A percentile compares a stretch with the other conserved stretches of the same genome.
Conservation (phyloP, 2,888 invertebrate genomes). For the Lingula anatina region DNA sequence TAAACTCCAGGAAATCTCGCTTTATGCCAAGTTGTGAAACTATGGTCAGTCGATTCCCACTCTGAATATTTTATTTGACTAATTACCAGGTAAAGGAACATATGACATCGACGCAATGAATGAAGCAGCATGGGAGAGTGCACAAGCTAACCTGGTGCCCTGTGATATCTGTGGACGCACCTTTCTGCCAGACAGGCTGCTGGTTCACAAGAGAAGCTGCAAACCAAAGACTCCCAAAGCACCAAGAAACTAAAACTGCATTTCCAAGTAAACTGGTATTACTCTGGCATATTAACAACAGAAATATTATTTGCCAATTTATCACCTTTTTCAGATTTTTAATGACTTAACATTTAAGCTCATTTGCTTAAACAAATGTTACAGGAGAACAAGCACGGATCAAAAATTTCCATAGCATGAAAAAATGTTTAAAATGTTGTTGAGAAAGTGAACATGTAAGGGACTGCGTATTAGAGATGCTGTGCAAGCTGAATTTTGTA, state of each 20-base stretch:
- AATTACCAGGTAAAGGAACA: slow-evolving; percentile 20
- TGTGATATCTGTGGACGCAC: slow-evolving; percentile 64
- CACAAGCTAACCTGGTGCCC: slow-evolving; percentile 56
- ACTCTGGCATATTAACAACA: too few relatives aligned
- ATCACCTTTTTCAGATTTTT: too few relatives aligned
- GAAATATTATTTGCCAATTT: too few relatives aligned
- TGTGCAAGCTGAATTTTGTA: too few relatives aligned
- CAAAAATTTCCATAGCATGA: too few relatives aligned
- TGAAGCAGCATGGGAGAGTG: slow-evolving; percentile 57
- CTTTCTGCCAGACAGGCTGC: slow-evolving; percentile 63
- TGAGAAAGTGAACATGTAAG: too few relatives aligned
- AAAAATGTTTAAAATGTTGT: too few relatives aligned
- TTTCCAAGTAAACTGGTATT: background rate
- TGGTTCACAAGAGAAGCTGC: slow-evolving; percentile 61
- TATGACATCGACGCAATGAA: slow-evolving; percentile 36
- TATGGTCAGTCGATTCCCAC: background rate
- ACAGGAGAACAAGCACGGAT: too few relatives aligned
- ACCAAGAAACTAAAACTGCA: slow-evolving; percentile 5
- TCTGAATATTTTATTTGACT: background rate
- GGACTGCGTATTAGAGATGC: too few relatives aligned
- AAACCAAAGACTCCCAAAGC: slow-evolving; percentile 15
- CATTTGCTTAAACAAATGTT: too few relatives aligned
- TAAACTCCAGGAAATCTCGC: too few relatives aligned
- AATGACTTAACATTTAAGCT: too few relatives aligned
- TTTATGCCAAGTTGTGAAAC: background rate